These are phyloP conservation scores for Origma solitaria DNA, from an alignment of 2,113 vertebrate genomes.

Conservation along the genomic window DNA sequence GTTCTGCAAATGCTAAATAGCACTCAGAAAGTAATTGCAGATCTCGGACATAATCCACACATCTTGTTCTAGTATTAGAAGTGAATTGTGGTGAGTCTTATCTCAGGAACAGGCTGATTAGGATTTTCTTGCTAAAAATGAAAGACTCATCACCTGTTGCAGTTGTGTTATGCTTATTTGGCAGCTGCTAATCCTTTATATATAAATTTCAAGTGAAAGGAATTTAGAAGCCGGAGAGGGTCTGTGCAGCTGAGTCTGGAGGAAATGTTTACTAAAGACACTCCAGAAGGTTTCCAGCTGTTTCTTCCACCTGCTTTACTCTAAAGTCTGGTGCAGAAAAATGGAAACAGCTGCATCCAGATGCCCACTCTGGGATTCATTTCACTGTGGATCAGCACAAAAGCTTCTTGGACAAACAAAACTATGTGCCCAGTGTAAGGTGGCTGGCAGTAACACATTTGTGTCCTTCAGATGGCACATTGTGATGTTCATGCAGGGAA, in stretches of 20 bases:
- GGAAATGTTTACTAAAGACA: not conserved
- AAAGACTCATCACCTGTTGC: conserved; percentile 28
- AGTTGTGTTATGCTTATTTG: not conserved
- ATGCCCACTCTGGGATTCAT: not conserved
- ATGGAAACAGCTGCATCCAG: not conserved
- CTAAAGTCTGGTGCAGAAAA: not conserved
- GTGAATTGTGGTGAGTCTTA: not conserved
- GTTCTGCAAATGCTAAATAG: conserved; percentile 38
- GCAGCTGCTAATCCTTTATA: conserved; percentile 21
- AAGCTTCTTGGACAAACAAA: not conserved
- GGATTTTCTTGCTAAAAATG: conserved; percentile 6
- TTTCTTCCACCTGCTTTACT: conserved; percentile 22
- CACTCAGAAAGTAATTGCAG: not conserved
- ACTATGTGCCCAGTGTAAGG: not conserved
- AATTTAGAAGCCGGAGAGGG: not conserved
- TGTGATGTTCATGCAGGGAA: not conserved
- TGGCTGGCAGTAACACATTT: not conserved
- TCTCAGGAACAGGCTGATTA: not conserved
- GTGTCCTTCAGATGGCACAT: not conserved
- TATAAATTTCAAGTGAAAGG: conserved; percentile 40
- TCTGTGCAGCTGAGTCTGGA: not conserved
- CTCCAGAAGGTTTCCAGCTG: conserved; percentile 42
- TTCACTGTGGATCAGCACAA: not conserved
- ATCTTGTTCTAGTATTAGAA: not conserved
- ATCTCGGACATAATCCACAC: conserved; percentile 16